Evolutionary conservation across 1,140 invertebrate genomes (phyloP).

Genomic region (Aphaenogaster floridana): DNA sequence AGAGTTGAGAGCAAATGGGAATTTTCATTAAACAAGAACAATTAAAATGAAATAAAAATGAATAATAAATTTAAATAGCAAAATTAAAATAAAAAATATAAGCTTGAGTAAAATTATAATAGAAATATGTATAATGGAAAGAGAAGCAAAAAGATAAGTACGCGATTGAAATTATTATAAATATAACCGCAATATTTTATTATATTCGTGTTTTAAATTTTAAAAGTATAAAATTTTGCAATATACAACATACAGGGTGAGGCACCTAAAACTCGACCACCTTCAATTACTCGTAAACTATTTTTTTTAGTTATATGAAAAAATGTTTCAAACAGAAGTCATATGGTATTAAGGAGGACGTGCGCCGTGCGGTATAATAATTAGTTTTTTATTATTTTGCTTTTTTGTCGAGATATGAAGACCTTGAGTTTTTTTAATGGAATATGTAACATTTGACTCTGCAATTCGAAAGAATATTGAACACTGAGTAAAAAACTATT

Average conservation of each 20-base stretch:
- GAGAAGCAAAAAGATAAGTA: not conserved
- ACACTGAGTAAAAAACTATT: too few relatives aligned
- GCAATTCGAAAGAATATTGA: too few relatives aligned
- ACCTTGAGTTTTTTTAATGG: too few relatives aligned
- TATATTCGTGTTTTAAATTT: not conserved
- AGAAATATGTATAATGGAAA: not conserved
- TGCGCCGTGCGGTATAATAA: too few relatives aligned
- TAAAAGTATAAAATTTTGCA: not conserved
- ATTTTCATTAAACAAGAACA: not conserved
- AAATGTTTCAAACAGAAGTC: too few relatives aligned
- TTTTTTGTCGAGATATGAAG: too few relatives aligned
- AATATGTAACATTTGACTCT: too few relatives aligned
- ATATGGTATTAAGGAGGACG: too few relatives aligned
- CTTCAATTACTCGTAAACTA: too few relatives aligned
- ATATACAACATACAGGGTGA: not conserved
- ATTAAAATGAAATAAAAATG: not conserved
- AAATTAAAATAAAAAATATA: conserved; percentile 9
- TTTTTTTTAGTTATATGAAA: too few relatives aligned
- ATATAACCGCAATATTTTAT: not conserved
- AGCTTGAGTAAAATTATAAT: not conserved
- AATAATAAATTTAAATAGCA: not conserved
- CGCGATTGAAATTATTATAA: not conserved
- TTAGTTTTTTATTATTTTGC: too few relatives aligned
- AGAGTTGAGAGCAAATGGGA: not conserved
- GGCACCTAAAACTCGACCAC: too few relatives aligned